These are phyloP conservation scores for Dendronephthya gigantea DNA, from an alignment of 64 coral and sea anemone species.

Conservation along the genomic window DNA sequence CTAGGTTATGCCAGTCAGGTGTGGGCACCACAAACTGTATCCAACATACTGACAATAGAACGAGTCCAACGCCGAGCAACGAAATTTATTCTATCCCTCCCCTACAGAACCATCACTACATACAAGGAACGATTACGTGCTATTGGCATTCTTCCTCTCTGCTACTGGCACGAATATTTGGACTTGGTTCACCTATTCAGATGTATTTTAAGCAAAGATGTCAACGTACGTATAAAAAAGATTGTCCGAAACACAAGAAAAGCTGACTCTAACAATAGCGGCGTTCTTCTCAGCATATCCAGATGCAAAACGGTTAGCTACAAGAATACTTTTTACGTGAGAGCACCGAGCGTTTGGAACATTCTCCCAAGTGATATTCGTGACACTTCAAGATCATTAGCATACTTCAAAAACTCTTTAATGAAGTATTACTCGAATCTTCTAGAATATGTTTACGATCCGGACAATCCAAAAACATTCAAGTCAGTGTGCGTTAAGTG, in stretches of 20 bases:
- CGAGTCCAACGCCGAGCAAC: no score
- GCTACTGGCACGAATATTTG: constrained; percentile 11
- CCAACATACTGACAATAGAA: background rate
- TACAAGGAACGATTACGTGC: background rate
- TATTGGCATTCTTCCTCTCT: background rate
- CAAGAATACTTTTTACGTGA: constrained; percentile 26
- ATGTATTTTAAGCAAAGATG: background rate
- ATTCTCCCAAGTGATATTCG: constrained; percentile 21
- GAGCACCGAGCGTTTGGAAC: constrained; percentile 31
- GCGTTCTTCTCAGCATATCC: background rate
- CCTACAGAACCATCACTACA: background rate
- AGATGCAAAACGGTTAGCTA: background rate
- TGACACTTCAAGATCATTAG: constrained; percentile 9
- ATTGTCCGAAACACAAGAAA: background rate
- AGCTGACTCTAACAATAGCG: background rate
- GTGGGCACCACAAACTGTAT: constrained; percentile 23
- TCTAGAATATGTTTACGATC: background rate
- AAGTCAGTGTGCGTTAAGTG: background rate
- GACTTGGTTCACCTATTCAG: background rate
- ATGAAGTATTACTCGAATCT: background rate
- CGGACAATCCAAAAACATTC: background rate
- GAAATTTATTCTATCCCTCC: constrained; percentile 34
- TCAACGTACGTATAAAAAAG: constrained; percentile 11
- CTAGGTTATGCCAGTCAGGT: constrained; percentile 29
- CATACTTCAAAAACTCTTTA: background rate